A percentile compares a stretch with the other conserved stretches of the same genome.
These are phyloP conservation scores for Trididemnum nubilum DNA, from an alignment of 23 tunicate genomes.

Conservation along the genomic window DNA sequence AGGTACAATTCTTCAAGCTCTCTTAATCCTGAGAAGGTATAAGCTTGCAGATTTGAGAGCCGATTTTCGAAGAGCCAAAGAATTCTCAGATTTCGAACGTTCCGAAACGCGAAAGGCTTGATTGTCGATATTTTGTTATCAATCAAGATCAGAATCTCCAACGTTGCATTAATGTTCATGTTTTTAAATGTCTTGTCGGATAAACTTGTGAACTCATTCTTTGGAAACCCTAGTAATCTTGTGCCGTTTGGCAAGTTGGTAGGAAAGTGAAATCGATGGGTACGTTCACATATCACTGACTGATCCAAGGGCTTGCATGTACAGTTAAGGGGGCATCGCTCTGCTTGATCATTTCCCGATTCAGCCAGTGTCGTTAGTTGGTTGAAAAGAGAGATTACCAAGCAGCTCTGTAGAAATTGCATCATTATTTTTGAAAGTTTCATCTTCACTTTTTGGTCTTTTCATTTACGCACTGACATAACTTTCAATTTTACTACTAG, in stretches of 20 bases:
- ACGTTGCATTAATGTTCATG: neutral
- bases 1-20: slow-evolving; percentile 21
- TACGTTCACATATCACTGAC: slow-evolving; percentile 41
- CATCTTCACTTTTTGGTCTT: too few species aligned
- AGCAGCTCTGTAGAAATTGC: too few species aligned
- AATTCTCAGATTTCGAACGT: slow-evolving; percentile 16
- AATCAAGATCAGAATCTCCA: slow-evolving; percentile 32
- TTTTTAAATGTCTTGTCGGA: slow-evolving; percentile 1
- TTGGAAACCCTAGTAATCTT: slow-evolving; percentile 34
- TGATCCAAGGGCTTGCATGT: slow-evolving; percentile 18
- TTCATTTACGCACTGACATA: too few species aligned
- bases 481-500: too few species aligned
- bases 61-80: slow-evolving; percentile 51
- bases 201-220: slow-evolving; percentile 43
- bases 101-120: slow-evolving; percentile 14
- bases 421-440: too few species aligned
- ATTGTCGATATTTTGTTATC: slow-evolving; percentile 37
- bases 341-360: too few species aligned
- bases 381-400: too few species aligned
- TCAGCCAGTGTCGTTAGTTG: too few species aligned
- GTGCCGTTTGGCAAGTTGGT: slow-evolving; percentile 34
- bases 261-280: slow-evolving; percentile 28
- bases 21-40: slow-evolving; percentile 33
- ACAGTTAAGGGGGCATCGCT: slow-evolving; percentile 26
- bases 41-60: neutral